These are phyloP conservation scores for Leptinotarsa haldemani DNA, from an alignment of 2,888 invertebrate genomes.

Conservation along the genomic window DNA sequence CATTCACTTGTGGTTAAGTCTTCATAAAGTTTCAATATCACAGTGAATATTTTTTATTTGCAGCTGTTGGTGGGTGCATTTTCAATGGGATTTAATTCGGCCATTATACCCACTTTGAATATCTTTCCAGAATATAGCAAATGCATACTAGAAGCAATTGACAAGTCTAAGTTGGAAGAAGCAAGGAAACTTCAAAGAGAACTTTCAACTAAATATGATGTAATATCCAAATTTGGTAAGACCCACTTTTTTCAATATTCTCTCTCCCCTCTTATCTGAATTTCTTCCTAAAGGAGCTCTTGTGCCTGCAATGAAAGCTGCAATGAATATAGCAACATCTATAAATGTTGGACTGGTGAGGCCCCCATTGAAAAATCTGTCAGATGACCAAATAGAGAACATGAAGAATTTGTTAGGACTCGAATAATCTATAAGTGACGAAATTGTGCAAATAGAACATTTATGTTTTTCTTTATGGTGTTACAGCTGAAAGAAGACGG, in stretches of 20 bases:
- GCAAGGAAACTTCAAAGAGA: constrained; percentile 69
- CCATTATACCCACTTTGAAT: constrained; percentile 78
- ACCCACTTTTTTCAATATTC: background rate
- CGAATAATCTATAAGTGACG: background rate
- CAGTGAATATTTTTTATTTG: constrained; percentile 42
- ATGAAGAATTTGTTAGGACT: constrained; percentile 16
- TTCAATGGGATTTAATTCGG: constrained; percentile 77
- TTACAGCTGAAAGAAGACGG: background rate
- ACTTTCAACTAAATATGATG: constrained; percentile 66
- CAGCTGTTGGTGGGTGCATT: constrained; percentile 77
- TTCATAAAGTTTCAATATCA: background rate
- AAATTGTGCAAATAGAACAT: background rate
- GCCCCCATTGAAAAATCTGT: constrained; percentile 69
- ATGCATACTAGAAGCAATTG: constrained; percentile 69
- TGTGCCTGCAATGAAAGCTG: constrained; percentile 78
- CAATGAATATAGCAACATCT: constrained; percentile 73
- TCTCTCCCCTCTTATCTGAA: constrained; percentile 9
- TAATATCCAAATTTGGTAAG: constrained; percentile 69
- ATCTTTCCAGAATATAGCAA: constrained; percentile 72
- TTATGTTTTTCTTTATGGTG: background rate
- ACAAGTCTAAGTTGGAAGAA: constrained; percentile 63
- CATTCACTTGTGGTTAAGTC: constrained; percentile 1
- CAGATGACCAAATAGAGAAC: constrained; percentile 48
- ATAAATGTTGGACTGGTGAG: constrained; percentile 74
- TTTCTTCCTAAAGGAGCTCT: constrained; percentile 68